Percentiles rank a stretch among this genome's conserved stretches.
phyloP scores from a whole-genome alignment of 2,113 vertebrate species.

The Leuciscus idus region DNA sequence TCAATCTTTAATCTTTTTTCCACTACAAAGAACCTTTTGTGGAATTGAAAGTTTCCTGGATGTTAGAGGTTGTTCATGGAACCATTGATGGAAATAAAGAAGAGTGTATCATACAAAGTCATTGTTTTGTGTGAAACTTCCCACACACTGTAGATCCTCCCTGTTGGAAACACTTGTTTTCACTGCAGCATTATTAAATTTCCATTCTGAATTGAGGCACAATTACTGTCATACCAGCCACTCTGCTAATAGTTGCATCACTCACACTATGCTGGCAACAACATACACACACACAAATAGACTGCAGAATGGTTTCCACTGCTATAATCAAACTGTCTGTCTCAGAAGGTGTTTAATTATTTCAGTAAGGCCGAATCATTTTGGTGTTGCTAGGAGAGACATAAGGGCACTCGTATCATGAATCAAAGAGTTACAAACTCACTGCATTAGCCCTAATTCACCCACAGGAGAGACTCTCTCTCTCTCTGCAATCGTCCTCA shows the following conservation, averaged over 20 bases:
- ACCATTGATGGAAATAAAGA: no score
- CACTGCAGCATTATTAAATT: conserved; percentile 44
- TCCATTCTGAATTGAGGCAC: conserved; percentile 17
- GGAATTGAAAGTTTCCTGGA: no score
- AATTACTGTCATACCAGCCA: conserved; percentile 31
- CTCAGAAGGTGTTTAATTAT: conserved; percentile 52
- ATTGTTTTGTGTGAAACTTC: not conserved
- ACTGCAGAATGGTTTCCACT: conserved; percentile 57
- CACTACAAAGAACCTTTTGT: no score
- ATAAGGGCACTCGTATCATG: conserved; percentile 54
- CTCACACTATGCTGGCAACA: not conserved
- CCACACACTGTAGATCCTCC: not conserved
- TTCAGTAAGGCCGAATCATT: conserved; percentile 62
- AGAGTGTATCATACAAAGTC: not conserved
- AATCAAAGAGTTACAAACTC: conserved; percentile 54
- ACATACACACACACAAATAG: conserved; percentile 33
- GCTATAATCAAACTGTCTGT: conserved; percentile 48
- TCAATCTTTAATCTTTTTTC: no score
- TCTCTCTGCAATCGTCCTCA: conserved; percentile 39
- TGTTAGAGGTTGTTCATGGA: no score
- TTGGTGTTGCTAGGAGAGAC: conserved; percentile 49
- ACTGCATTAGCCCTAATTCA: conserved; percentile 28
- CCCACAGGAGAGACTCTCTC: conserved; percentile 6
- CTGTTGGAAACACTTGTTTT: conserved; percentile 41
- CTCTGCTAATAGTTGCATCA: conserved; percentile 50